phyloP scores from a whole-genome alignment of 2,113 vertebrate genomes.

The Petaurus breviceps region DNA sequence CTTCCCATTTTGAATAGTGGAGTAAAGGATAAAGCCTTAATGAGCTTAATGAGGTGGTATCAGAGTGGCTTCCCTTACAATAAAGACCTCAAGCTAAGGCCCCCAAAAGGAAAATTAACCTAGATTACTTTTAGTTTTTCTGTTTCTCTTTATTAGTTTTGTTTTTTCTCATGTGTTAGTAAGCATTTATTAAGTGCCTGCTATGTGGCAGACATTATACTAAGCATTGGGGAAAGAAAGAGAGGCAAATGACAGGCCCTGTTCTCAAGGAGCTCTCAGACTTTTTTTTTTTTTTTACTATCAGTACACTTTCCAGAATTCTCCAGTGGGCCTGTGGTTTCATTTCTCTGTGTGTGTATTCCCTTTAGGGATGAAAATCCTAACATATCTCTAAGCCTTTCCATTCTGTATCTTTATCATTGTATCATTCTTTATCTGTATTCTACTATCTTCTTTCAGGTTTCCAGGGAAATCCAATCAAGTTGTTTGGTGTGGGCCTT shows the following conservation, averaged over 20 bases:
- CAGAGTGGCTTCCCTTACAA: too few species aligned
- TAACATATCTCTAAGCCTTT: not conserved
- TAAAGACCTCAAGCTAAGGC: too few species aligned
- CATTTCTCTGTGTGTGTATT: too few species aligned
- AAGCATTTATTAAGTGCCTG: not conserved
- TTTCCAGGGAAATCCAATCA: not conserved
- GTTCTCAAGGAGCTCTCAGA: not conserved
- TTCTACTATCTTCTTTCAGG: not conserved
- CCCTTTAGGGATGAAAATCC: not conserved
- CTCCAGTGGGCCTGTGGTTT: not conserved
- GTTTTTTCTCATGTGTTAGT: too few species aligned
- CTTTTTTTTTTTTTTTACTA: too few species aligned
- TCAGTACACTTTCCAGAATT: not conserved
- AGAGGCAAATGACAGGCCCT: not conserved
- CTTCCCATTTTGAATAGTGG: not conserved
- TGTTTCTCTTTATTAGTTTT: too few species aligned
- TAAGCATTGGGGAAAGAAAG: not conserved
- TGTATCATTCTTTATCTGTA: not conserved
- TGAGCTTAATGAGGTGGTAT: not conserved
- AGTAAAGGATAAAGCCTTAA: not conserved
- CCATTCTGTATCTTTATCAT: not conserved
- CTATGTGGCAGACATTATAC: not conserved
- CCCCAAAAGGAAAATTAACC: too few species aligned
- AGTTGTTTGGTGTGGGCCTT: not conserved
- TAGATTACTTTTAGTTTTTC: too few species aligned